Evolutionary conservation across 2,797 vertebrate species (phyloP).

Genomic region (Tragelaphus eurycerus): DNA sequence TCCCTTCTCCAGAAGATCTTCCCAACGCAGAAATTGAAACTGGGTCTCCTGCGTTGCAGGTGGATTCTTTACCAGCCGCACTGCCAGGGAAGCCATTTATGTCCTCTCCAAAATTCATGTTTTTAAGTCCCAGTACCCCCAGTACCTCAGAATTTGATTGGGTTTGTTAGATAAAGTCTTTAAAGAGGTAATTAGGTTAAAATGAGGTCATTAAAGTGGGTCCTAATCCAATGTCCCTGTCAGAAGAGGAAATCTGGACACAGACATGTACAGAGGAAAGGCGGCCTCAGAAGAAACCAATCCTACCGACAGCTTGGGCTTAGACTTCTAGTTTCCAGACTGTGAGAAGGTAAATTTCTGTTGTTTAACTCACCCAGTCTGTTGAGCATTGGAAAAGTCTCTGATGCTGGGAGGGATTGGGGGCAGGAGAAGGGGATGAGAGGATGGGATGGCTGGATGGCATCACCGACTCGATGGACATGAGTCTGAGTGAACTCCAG

Average conservation of each 20-base stretch:
- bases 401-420: too few species aligned
- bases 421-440: too few species aligned
- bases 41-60: neutral
- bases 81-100: neutral
- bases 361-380: neutral
- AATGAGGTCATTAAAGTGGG: neutral
- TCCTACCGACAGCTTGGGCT: neutral
- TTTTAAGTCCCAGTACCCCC: neutral
- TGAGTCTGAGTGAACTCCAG: too few species aligned
- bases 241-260: neutral
- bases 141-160: neutral
- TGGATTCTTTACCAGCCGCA: neutral
- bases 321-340: neutral
- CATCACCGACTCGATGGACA: too few species aligned
- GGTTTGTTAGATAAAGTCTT: neutral
- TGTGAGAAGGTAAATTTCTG: neutral
- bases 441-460: too few species aligned
- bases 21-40: fast-evolving
- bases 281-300: neutral
- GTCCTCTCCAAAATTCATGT: neutral
- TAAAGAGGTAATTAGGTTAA: neutral
- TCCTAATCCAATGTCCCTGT: neutral
- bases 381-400: neutral
- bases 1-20: neutral
- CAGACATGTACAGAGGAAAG: neutral